phyloP scores from a whole-genome alignment of 2,888 invertebrate genomes.

The Choristoneura rosaceana region DNA sequence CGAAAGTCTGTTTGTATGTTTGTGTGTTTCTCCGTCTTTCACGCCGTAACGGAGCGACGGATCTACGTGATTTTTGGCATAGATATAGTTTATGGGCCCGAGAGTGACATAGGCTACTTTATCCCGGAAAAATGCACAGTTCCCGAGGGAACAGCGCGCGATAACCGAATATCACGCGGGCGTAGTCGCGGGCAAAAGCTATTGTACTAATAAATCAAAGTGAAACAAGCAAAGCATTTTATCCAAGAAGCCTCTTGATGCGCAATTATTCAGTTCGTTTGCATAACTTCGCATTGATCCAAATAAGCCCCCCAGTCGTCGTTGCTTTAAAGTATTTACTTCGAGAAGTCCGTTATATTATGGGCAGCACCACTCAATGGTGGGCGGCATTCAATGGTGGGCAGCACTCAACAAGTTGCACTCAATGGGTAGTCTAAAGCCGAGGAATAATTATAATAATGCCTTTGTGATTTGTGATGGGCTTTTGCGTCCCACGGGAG shows the following conservation, averaged over 20 bases:
- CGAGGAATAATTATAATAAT: not conserved
- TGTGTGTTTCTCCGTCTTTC: too few species aligned
- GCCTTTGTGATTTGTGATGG: not conserved
- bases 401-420: constrained; percentile 1
- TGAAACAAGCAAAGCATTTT: constrained; percentile 3
- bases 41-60: too few species aligned
- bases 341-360: not conserved
- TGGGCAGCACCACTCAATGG: not conserved
- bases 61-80: too few species aligned
- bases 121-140: too few species aligned
- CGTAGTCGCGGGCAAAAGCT: too few species aligned
- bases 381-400: not conserved
- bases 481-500: not conserved
- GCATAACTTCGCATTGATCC: constrained; percentile 11
- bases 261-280: constrained; percentile 18
- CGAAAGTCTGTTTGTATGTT: too few species aligned
- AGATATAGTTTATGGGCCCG: too few species aligned
- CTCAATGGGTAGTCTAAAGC: not conserved
- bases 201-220: constrained; percentile 7
- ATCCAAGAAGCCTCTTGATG: constrained; percentile 4
- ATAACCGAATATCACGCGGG: too few species aligned
- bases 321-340: constrained; percentile 3
- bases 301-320: not conserved
- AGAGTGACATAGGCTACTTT: too few species aligned
- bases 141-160: too few species aligned